phyloP scores from a whole-genome alignment of 2,113 vertebrate species.

The Psilopogon haemacephalus region DNA sequence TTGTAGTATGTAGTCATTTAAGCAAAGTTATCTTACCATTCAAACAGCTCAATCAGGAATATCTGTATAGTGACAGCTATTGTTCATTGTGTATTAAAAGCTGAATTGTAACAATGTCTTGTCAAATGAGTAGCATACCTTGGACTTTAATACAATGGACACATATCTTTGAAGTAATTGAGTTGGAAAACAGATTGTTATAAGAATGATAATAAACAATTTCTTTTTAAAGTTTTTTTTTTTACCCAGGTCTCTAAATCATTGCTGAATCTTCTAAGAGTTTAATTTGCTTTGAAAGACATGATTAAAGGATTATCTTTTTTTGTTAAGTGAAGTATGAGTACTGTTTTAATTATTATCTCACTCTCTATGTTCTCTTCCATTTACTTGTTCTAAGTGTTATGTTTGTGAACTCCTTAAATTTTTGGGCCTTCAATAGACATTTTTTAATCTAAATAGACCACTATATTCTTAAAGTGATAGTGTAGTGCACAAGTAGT shows the following conservation, averaged over 20 bases:
- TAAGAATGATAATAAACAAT: neutral
- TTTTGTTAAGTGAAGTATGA: neutral
- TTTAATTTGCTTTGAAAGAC: neutral
- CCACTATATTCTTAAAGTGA: neutral
- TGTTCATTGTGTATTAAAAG: neutral
- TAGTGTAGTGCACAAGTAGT: neutral
- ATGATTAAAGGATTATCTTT: too few species aligned
- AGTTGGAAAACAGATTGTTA: neutral
- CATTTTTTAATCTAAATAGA: neutral
- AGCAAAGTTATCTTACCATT: neutral
- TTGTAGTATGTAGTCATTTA: too few species aligned
- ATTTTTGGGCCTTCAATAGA: too few species aligned
- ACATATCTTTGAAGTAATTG: neutral
- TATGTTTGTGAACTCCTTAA: neutral
- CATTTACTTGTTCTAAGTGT: rapidly evolving
- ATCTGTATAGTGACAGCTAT: neutral
- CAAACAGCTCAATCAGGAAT: neutral
- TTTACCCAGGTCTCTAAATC: neutral
- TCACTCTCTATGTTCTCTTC: neutral
- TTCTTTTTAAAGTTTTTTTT: neutral
- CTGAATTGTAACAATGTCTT: neutral
- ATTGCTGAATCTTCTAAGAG: neutral
- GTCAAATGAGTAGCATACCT: neutral
- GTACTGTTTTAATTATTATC: neutral
- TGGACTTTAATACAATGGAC: neutral